Evolutionary conservation across 2,888 invertebrate genomes (phyloP).

Genomic region (Phorcus lineatus): DNA sequence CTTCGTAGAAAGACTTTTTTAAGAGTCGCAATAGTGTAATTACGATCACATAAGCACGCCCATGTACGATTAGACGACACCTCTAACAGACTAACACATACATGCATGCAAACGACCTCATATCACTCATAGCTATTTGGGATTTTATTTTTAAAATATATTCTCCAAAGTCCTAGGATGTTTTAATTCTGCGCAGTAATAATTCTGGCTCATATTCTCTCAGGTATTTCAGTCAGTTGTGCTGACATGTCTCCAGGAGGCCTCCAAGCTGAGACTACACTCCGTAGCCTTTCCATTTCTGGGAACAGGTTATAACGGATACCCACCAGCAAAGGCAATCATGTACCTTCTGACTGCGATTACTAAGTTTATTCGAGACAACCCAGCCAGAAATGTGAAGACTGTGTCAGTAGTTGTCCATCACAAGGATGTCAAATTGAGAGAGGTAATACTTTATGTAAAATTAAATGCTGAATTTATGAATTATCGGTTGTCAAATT

Average conservation of each 20-base stretch:
- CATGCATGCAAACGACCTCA: no score
- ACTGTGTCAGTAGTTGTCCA: constrained; percentile 41
- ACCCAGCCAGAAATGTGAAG: constrained; percentile 15
- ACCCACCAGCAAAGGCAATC: neutral
- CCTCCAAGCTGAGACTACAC: constrained; percentile 16
- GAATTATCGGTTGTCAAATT: no score
- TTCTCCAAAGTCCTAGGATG: no score
- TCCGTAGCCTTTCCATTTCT: constrained; percentile 49
- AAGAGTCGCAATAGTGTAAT: no score
- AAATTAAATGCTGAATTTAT: no score
- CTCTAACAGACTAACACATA: no score
- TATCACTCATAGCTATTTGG: no score
- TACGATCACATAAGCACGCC: no score
- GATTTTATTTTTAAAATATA: no score
- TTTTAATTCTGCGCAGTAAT: neutral
- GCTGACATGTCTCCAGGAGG: constrained; percentile 28
- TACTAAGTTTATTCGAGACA: neutral
- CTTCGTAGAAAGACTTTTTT: no score
- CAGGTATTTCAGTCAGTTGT: constrained; percentile 34
- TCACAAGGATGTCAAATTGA: neutral
- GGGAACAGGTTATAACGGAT: constrained; percentile 34
- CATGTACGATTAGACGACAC: no score
- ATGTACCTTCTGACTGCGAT: neutral
- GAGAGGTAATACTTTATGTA: neutral
- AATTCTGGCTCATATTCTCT: neutral